Conservation (phyloP, 2,797 vertebrate species). For the Acanthiza pusilla region DNA sequence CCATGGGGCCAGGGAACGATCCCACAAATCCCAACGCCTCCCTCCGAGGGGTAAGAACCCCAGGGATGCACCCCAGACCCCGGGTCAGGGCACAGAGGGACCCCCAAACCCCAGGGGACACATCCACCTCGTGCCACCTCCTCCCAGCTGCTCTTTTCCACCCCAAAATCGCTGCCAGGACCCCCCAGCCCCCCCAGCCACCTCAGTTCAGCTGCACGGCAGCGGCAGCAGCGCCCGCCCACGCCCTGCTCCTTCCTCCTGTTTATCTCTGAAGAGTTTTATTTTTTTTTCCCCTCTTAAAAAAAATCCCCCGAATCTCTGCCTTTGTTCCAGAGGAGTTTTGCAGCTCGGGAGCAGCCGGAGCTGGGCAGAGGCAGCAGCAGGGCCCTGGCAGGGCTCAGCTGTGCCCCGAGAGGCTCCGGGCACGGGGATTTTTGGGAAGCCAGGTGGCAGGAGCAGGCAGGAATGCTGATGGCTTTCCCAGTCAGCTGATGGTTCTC, state of each 20-base stretch:
- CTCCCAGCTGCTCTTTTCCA: neutral
- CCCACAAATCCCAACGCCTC: neutral
- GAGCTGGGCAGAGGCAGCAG: neutral
- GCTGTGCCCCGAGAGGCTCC: neutral
- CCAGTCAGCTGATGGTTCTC: conserved; percentile 54
- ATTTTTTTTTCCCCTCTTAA: fast-evolving
- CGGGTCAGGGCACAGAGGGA: fast-evolving
- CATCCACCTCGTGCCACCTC: fast-evolving
- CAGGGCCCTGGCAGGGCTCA: neutral
- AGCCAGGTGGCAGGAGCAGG: conserved; percentile 48
- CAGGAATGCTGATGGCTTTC: conserved; percentile 61
- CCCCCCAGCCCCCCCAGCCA: neutral
- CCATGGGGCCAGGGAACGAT: neutral
- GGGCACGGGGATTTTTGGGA: neutral
- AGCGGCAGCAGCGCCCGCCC: neutral
- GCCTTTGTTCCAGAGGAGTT: neutral
- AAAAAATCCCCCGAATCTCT: neutral
- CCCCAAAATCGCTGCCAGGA: neutral
- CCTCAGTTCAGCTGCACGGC: neutral
- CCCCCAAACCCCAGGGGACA: fast-evolving
- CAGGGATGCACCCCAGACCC: neutral
- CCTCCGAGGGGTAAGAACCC: fast-evolving
- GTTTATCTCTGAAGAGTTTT: neutral
- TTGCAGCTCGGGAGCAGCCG: neutral
- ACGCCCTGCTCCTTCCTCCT: conserved; percentile 26